Percentiles rank a stretch among this genome's conserved stretches.
These are phyloP conservation scores for Lophius piscatorius DNA, from an alignment of 2,113 vertebrate genomes.

Conservation along the genomic window DNA sequence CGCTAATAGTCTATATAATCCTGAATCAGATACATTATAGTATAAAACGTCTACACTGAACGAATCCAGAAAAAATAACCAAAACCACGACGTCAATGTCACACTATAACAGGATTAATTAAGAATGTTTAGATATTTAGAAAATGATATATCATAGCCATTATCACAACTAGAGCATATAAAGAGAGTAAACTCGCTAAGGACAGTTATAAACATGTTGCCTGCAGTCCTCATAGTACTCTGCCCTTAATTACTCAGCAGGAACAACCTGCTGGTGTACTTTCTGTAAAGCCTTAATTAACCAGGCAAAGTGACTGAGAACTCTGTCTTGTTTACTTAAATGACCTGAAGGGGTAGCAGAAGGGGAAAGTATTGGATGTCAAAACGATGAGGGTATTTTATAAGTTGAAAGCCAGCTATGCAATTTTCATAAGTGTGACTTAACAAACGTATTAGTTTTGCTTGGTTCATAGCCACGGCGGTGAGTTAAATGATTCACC, in stretches of 20 bases:
- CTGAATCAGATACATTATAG: too few species aligned
- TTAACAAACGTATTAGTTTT: too few species aligned
- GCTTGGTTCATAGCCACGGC: too few species aligned
- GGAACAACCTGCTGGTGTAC: slow-evolving; percentile 57
- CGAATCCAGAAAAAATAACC: too few species aligned
- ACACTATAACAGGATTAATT: too few species aligned
- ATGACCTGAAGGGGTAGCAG: slow-evolving; percentile 35
- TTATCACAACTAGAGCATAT: too few species aligned
- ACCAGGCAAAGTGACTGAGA: slow-evolving; percentile 15
- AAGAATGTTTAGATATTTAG: too few species aligned
- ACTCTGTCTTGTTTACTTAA: slow-evolving; percentile 35
- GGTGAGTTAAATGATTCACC: slow-evolving; percentile 16
- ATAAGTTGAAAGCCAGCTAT: slow-evolving; percentile 24
- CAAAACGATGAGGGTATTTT: slow-evolving; percentile 19
- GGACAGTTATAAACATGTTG: slow-evolving; percentile 3
- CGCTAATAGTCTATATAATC: too few species aligned
- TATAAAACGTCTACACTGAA: too few species aligned
- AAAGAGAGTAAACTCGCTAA: not conserved
- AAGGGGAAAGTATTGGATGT: slow-evolving; percentile 4
- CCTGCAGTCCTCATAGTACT: not conserved
- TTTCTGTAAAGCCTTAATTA: slow-evolving; percentile 56
- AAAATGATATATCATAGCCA: too few species aligned
- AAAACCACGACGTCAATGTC: too few species aligned
- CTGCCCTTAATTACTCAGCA: slow-evolving; percentile 21
- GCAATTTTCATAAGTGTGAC: slow-evolving; percentile 5